Base-by-base conservation (phyloP, 2,113 vertebrate species). In the Clarias macrocephalus region DNA sequence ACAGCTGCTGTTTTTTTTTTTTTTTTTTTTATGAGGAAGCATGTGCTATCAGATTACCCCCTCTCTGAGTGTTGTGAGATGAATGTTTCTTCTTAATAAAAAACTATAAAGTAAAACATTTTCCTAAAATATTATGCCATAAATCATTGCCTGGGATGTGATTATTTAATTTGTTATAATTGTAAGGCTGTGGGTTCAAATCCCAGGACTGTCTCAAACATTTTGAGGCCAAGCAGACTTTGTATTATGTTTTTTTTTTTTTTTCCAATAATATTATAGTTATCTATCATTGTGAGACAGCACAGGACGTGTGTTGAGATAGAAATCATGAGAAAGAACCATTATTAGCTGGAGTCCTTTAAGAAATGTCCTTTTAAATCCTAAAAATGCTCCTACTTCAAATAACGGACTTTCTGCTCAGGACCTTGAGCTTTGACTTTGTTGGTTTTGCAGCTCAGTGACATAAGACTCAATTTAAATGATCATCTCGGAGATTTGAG, bases 1-100 rank as follows among this genome's bases (percentile, higher is more conserved):
- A 57, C 70, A 84, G 62, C 75, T 28, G 48, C 73, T 62, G 54
- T 42, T 80, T 76, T 82, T 82, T 18, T 56, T 81, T 76, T 82
- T 82, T 18, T 37, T 37, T 37, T 81, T 76, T 82, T 82, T 18
- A 48, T 48, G 48, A 57, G 62, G 33, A 52, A 30, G 48, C n/a
- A 62, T 83, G 76, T 81, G 77, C 75, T 63, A 85, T 85, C 59
- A 37, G 37, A 56, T 54, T 48, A 54, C 77, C 54, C 42, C 7
- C 63, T 52, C n/a, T 37, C 56, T 10, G 28, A 65, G 25, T 68
- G 62, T 68, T 63, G 76, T 28, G 9, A 68, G 75, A 56, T 23
- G 23, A 82, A 63, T 21, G 21, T 76, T 85, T 75, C 57, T 68
- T 62, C 52, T 65, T 57, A 56, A 42, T 63, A 57, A 56, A 66